Conservation (phyloP, 1,140 invertebrate species). For the Neodiprion pinetum region DNA sequence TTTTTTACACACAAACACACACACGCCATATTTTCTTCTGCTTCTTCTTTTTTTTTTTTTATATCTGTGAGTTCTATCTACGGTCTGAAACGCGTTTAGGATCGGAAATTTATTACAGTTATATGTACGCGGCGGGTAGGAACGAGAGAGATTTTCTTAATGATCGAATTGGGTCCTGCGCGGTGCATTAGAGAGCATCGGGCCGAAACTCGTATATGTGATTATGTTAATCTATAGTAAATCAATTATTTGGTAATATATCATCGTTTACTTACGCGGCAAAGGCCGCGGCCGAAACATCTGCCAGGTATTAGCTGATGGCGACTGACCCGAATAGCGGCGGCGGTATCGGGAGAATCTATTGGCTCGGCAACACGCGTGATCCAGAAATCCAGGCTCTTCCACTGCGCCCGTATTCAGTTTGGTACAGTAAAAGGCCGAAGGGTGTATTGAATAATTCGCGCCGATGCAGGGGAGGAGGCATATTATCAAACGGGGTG, state of each 20-base stretch:
- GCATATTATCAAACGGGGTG: no score
- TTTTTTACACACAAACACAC: no score
- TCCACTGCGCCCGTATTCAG: no score
- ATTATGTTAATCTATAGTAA: slow-evolving; percentile 14
- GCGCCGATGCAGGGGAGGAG: no score
- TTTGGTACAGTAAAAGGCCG: no score
- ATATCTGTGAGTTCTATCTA: no score
- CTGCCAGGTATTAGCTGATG: slow-evolving; percentile 2
- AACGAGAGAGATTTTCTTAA: slow-evolving; percentile 20
- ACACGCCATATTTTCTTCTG: no score
- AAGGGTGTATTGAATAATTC: no score
- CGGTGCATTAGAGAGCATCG: not conserved
- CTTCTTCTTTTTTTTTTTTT: no score
- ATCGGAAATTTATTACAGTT: not conserved
- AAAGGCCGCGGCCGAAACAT: slow-evolving; percentile 10
- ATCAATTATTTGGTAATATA: slow-evolving; percentile 16
- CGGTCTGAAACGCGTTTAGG: no score
- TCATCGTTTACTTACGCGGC: slow-evolving; percentile 10
- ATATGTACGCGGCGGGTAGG: not conserved
- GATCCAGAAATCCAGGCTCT: no score
- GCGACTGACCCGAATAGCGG: not conserved
- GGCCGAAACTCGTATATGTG: not conserved
- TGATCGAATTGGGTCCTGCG: slow-evolving; percentile 10
- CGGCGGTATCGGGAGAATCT: not conserved
- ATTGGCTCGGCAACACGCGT: not conserved